phyloP scores from a whole-genome alignment of 2,113 vertebrate species.

The Tursiops truncatus region DNA sequence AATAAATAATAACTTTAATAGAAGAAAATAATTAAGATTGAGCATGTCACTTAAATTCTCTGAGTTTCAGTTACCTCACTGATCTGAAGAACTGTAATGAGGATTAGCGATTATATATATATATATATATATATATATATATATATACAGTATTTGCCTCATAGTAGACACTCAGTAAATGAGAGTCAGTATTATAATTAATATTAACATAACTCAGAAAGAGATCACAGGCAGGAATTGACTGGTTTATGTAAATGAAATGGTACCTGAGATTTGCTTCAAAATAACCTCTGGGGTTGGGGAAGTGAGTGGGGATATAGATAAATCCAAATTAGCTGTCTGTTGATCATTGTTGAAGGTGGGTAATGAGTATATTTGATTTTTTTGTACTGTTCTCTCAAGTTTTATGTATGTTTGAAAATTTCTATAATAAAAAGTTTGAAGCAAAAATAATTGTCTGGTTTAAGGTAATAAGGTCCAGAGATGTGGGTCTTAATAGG shows the following conservation, averaged over 20 bases:
- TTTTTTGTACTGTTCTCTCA: constrained; percentile 22
- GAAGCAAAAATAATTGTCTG: constrained; percentile 36
- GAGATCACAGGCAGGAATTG: background rate
- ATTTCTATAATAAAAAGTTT: background rate
- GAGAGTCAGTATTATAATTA: constrained; percentile 2
- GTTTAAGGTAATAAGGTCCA: background rate
- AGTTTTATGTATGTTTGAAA: constrained; percentile 17
- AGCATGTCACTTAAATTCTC: background rate
- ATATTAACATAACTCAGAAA: constrained; percentile 2
- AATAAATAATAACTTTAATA: constrained; percentile 40
- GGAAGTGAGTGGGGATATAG: background rate
- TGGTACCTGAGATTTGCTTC: constrained; percentile 16
- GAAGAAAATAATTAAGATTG: constrained; percentile 29
- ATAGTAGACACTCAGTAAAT: background rate
- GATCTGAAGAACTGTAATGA: constrained; percentile 22
- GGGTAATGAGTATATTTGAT: background rate
- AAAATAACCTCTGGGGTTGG: background rate
- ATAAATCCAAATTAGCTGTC: background rate
- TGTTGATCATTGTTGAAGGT: background rate
- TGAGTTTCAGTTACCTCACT: background rate
- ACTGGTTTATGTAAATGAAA: constrained; percentile 23
- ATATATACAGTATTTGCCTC: background rate
- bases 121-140: background rate
- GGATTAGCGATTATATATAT: background rate
- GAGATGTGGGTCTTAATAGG: background rate